A percentile compares a stretch with the other conserved stretches of the same genome.
Conservation (phyloP, 1,140 invertebrate genomes). For the Bombus superbus region DNA sequence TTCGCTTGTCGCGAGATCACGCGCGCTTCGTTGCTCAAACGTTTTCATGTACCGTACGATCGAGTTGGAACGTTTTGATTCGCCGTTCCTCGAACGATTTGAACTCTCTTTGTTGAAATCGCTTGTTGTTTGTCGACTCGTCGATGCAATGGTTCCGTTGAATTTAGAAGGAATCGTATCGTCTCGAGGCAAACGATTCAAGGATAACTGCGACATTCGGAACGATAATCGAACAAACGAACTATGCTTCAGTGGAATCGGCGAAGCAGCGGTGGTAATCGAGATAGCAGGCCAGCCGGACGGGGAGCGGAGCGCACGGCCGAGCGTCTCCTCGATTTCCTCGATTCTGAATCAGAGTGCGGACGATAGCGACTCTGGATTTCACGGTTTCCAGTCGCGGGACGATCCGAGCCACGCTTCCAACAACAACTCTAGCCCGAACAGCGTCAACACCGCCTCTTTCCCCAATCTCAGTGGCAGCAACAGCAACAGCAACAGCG, state of each 20-base stretch:
- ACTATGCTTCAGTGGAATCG: conserved; percentile 61
- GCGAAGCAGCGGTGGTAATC: conserved; percentile 65
- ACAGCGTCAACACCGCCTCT: conserved; percentile 77
- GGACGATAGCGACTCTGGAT: conserved; percentile 85
- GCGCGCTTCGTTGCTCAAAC: background rate
- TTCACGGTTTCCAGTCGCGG: conserved; percentile 83
- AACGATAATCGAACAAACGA: background rate
- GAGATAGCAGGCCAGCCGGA: conserved; percentile 68
- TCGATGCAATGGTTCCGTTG: background rate
- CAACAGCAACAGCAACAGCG: conserved; percentile 72
- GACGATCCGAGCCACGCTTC: conserved; percentile 76
- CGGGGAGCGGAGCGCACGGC: conserved; percentile 77
- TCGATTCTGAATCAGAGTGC: conserved; percentile 84
- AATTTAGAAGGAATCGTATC: too few species aligned
- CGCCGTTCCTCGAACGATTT: background rate
- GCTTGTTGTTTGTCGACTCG: background rate
- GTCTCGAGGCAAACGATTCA: background rate
- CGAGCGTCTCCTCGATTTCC: conserved; percentile 81
- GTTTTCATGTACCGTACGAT: background rate
- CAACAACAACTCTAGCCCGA: conserved; percentile 78
- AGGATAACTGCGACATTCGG: background rate
- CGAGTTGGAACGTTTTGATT: background rate
- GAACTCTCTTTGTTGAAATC: background rate
- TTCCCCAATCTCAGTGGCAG: conserved; percentile 74
- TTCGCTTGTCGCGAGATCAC: background rate